Base-by-base conservation (phyloP, 2,888 invertebrate species). In the Mycalesis mineus region DNA sequence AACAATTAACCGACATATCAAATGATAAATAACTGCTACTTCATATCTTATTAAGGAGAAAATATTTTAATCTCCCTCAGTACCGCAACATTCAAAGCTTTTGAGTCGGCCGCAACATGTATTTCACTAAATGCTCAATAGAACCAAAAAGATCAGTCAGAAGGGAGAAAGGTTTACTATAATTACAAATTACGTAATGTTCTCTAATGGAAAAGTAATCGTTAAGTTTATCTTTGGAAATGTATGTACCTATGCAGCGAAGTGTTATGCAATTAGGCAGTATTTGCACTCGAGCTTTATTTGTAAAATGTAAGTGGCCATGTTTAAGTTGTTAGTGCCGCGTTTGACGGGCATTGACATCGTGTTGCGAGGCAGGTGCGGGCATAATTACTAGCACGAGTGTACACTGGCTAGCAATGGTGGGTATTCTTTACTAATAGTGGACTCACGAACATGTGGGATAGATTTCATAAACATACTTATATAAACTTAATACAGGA, bases 311-410 rank as follows among this genome's bases (percentile, higher is more conserved):
- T 64, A 64, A 70, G 66, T 65, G 60, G 58, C 61, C 56, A 62
- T 62, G 65, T 66, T 62, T 61, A 64, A 61, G 64, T 62, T 58
- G 63, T 58, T 58, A 60, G 58, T 59, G 72, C 70, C 70, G 74
- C 78, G 79, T 80, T 84, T 84, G 85, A 88, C 86, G 88, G 88
- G 71, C 88, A 82, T 86, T 88, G 88, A 88, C 88, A 82, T 82
- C 80, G 65, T 69, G 69, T 65, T 65, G 71, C 73, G 69, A 68
- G 75, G 78, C 85, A 86, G 86, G 84, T 85, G 86, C 70, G 74
- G 69, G 65, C 62, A 61, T 59, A 59, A 51, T 51, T 40, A 14
- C 40, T 40, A 31, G 47, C 29, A 40, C 28, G 40, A 55, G 57
- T 60, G 63, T 57, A 41, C 49, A 54, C 5, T 22, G 22, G 22